Percentiles rank a stretch among this genome's conserved stretches.
Evolutionary conservation across 1,140 invertebrate genomes (phyloP).

Genomic region (Caenorhabditis elegans): WBcel235 BX284606.5:457501-458000

Average conservation of each 20-base stretch:
- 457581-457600: neutral
- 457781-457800: neutral
- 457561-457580: neutral
- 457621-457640: neutral
- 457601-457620: neutral
- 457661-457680: neutral
- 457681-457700: slow-evolving; percentile 7
- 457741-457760: no score
- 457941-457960: no score
- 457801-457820: neutral
- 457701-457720: slow-evolving; percentile 22
- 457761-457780: neutral
- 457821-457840: slow-evolving; percentile 7
- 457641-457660: neutral
- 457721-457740: neutral
- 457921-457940: no score
- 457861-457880: neutral
- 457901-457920: no score
- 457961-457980: no score
- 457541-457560: slow-evolving; percentile 2
- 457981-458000: no score
- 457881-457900: no score
- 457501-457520: slow-evolving; percentile 1
- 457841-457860: neutral
- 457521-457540: neutral